Evolutionary conservation across 1,140 invertebrate species (phyloP).

Genomic region (Radopholus similis): DNA sequence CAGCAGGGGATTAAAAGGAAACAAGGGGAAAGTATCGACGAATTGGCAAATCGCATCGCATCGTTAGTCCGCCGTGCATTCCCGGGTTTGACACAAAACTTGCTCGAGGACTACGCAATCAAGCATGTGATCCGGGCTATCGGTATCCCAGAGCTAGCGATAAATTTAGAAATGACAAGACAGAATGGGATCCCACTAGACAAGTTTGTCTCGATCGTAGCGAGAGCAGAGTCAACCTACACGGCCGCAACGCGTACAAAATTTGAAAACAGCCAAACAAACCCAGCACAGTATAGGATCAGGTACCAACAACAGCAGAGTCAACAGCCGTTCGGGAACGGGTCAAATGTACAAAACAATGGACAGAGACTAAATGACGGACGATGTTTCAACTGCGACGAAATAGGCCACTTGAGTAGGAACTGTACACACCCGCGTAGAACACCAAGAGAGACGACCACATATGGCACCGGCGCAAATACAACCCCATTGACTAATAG

Average conservation of each 20-base stretch:
- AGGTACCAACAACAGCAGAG: too few species aligned
- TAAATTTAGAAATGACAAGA: neutral
- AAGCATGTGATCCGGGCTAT: neutral
- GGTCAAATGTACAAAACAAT: neutral
- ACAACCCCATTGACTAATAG: too few species aligned
- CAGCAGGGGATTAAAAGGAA: neutral
- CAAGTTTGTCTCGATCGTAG: constrained; percentile 1
- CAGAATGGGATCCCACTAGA: neutral
- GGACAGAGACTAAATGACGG: too few species aligned
- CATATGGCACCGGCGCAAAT: too few species aligned
- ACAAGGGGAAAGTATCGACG: constrained; percentile 1
- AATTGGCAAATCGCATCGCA: constrained; percentile 8
- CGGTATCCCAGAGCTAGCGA: neutral
- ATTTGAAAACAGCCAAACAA: neutral
- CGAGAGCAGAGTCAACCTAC: constrained; percentile 1
- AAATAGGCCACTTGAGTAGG: neutral
- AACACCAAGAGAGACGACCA: neutral
- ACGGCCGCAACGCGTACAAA: neutral
- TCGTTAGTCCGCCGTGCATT: neutral
- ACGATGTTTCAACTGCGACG: too few species aligned
- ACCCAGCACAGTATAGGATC: too few species aligned
- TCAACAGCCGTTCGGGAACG: too few species aligned
- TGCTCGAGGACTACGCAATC: neutral
- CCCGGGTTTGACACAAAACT: neutral
- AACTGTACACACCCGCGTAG: neutral